Percentiles rank a stretch among this genome's conserved stretches.
These are phyloP conservation scores for Glossophaga mutica DNA, from an alignment of 2,797 vertebrate genomes.

Conservation along the genomic window DNA sequence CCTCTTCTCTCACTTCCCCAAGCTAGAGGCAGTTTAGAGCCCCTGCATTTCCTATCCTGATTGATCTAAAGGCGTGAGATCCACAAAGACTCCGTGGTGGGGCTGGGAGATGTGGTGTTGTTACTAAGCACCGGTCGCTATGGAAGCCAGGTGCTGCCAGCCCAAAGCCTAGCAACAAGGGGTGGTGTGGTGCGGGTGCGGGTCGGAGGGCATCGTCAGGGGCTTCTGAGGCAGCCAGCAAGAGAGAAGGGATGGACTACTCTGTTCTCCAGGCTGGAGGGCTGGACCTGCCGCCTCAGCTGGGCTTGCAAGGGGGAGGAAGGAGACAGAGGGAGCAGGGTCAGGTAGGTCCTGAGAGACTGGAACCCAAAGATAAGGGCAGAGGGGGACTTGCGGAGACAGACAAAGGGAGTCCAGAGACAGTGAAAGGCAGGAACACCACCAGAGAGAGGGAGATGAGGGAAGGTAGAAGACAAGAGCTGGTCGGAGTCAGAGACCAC, in stretches of 20 bases:
- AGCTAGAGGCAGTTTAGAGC: constrained; percentile 15
- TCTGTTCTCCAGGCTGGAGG: neutral
- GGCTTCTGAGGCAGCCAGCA: constrained; percentile 12
- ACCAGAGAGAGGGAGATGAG: neutral
- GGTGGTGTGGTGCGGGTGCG: neutral
- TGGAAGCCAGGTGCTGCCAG: constrained; percentile 75
- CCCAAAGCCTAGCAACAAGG: constrained; percentile 68
- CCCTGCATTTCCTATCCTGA: constrained; percentile 23
- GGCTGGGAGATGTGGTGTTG: constrained; percentile 50
- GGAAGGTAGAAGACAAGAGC: neutral
- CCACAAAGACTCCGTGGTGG: constrained; percentile 38
- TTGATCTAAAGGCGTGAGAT: constrained; percentile 50
- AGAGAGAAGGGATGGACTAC: neutral
- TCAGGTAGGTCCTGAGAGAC: neutral
- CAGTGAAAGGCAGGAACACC: neutral
- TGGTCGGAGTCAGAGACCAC: neutral
- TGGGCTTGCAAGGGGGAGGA: neutral
- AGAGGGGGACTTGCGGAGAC: neutral
- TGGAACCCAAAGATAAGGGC: neutral
- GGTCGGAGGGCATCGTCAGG: neutral
- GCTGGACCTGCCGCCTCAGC: neutral
- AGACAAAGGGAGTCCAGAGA: constrained; percentile 10
- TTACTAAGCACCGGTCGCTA: constrained; percentile 75
- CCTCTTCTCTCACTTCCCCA: neutral
- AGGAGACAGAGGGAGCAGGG: neutral